Conservation (phyloP, 2,113 vertebrate genomes). For the Heliornis fulica region DNA sequence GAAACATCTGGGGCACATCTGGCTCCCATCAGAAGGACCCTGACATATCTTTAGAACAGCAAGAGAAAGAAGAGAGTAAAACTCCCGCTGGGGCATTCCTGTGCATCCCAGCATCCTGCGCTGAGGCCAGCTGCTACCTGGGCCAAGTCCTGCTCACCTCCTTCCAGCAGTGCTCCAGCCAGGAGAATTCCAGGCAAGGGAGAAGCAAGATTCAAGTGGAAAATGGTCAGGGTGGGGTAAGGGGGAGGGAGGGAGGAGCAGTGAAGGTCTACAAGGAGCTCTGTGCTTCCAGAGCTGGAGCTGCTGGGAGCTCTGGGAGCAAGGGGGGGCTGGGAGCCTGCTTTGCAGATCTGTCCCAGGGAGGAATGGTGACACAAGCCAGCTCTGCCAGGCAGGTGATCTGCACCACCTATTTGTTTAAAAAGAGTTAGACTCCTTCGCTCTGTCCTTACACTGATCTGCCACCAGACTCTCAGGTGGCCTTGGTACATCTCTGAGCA, state of each 20-base stretch:
- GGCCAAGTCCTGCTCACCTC: not conserved
- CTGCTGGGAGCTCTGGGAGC: not conserved
- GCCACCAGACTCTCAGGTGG: not conserved
- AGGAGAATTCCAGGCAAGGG: not conserved
- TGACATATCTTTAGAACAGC: not conserved
- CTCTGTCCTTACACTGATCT: fast-evolving
- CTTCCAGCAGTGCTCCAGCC: not conserved
- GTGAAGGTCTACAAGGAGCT: not conserved
- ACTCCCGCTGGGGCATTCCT: not conserved
- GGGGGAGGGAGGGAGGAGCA: not conserved
- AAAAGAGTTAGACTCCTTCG: fast-evolving
- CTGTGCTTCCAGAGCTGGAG: not conserved
- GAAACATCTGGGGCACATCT: constrained; percentile 54
- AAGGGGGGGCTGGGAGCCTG: not conserved
- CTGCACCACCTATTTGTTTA: not conserved
- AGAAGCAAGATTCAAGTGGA: not conserved
- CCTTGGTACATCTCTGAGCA: not conserved
- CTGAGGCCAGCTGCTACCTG: fast-evolving
- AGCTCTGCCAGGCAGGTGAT: not conserved
- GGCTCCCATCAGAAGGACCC: constrained; percentile 5
- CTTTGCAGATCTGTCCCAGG: not conserved
- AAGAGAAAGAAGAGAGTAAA: not conserved
- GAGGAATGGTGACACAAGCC: not conserved
- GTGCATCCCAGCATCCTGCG: not conserved
- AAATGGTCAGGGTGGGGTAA: fast-evolving